Percentiles rank a stretch among this genome's conserved stretches.
Conservation (phyloP, 2,113 vertebrate species). For the Echinops telfairi region DNA sequence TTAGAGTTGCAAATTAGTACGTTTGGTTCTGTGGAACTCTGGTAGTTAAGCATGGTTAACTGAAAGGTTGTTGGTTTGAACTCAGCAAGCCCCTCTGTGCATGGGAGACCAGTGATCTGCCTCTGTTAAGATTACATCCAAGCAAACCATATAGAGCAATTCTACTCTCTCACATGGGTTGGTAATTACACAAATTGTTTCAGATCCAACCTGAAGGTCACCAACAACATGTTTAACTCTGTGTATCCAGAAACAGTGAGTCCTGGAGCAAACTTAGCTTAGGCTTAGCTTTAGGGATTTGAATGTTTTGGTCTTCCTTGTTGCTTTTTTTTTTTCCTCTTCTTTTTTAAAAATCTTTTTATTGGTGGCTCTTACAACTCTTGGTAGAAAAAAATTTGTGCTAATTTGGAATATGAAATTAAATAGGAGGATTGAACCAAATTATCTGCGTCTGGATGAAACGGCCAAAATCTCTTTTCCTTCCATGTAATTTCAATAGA, state of each 20-base stretch:
- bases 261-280: not conserved
- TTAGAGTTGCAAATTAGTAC: not conserved
- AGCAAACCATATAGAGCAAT: not conserved
- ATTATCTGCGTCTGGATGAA: conserved; percentile 62
- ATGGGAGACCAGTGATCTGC: not conserved
- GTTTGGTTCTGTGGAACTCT: not conserved
- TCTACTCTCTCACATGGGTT: not conserved
- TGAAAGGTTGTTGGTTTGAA: not conserved
- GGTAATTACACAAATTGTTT: not conserved
- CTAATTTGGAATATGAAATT: conserved; percentile 57
- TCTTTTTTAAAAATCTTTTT: conserved; percentile 28
- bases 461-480: conserved; percentile 26
- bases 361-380: not conserved
- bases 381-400: conserved; percentile 18
- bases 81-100: not conserved
- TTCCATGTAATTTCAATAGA: conserved; percentile 72
- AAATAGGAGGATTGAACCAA: conserved; percentile 59
- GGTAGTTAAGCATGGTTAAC: not conserved
- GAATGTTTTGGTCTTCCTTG: not conserved
- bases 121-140: not conserved
- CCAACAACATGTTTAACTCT: not conserved
- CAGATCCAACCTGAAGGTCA: not conserved
- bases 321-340: conserved; percentile 20
- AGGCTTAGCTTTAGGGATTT: not conserved
- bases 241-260: not conserved